Percentiles rank a stretch among this genome's conserved stretches.
phyloP scores from a whole-genome alignment of 2,797 vertebrate genomes.

The Chaunax sp. region DNA sequence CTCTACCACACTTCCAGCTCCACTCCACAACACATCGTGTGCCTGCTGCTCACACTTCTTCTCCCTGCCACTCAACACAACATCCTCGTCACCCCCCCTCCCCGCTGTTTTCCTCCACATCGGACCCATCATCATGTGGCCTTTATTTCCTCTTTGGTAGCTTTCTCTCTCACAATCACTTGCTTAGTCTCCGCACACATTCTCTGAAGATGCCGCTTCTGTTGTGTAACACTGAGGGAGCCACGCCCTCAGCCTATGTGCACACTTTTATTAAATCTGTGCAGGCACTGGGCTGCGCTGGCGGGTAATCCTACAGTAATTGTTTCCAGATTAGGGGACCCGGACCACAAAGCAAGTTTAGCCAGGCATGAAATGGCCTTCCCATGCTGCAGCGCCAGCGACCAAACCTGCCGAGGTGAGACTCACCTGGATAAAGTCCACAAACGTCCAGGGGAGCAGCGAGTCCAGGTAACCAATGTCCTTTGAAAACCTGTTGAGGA shows the following conservation, averaged over 20 bases:
- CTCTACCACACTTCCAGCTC: constrained; percentile 38
- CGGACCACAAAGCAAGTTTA: constrained; percentile 85
- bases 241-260: constrained; percentile 88
- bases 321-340: constrained; percentile 88
- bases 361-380: constrained; percentile 88
- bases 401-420: constrained; percentile 80
- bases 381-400: constrained; percentile 74
- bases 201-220: constrained; percentile 77
- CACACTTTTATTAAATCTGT: constrained; percentile 86
- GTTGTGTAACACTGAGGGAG: constrained; percentile 77
- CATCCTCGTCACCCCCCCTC: constrained; percentile 50
- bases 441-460: constrained; percentile 91
- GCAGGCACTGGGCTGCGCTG: constrained; percentile 83
- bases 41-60: constrained; percentile 62
- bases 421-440: constrained; percentile 96
- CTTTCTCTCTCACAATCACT: constrained; percentile 77
- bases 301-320: constrained; percentile 87
- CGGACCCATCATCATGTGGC: constrained; percentile 68
- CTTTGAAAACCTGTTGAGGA: constrained; percentile 93
- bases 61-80: constrained; percentile 57
- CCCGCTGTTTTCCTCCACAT: constrained; percentile 74
- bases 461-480: constrained; percentile 97
- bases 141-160: constrained; percentile 80
- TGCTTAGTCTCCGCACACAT: constrained; percentile 83
- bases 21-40: constrained; percentile 49